These are phyloP conservation scores for Eretmocerus hayati DNA, from an alignment of 2,888 invertebrate genomes.

Conservation along the genomic window DNA sequence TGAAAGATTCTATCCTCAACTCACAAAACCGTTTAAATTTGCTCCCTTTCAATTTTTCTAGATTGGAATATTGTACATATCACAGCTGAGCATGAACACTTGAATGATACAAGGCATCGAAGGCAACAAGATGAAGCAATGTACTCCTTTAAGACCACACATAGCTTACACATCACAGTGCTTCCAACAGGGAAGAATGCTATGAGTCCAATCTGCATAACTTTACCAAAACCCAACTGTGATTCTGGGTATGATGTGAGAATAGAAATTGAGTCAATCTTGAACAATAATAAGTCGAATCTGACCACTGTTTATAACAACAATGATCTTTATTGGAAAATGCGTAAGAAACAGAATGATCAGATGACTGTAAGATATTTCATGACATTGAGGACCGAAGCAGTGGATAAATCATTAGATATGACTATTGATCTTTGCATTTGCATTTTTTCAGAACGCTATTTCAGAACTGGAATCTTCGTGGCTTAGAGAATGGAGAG, in stretches of 20 bases:
- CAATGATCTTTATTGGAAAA: constrained; percentile 37
- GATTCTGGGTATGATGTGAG: constrained; percentile 36
- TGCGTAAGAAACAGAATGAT: constrained; percentile 37
- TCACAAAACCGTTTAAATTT: neutral
- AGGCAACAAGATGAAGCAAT: constrained; percentile 9
- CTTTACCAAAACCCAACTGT: constrained; percentile 32
- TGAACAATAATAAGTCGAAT: constrained; percentile 33
- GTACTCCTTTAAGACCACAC: constrained; percentile 27
- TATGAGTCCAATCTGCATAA: constrained; percentile 35
- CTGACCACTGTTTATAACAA: constrained; percentile 33
- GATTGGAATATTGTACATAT: constrained; percentile 43
- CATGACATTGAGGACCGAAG: too few species aligned
- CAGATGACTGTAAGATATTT: constrained; percentile 40
- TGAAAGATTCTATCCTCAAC: too few species aligned
- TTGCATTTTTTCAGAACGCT: constrained; percentile 53
- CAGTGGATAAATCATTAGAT: constrained; percentile 2
- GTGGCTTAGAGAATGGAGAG: constrained; percentile 60
- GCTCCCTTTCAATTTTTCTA: constrained; percentile 13
- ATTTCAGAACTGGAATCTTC: constrained; percentile 55
- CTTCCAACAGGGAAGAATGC: constrained; percentile 36
- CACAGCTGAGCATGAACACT: constrained; percentile 33
- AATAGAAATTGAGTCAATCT: constrained; percentile 33
- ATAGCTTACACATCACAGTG: constrained; percentile 35
- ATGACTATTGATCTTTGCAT: constrained; percentile 1
- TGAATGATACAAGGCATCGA: constrained; percentile 15